Percentiles rank a stretch among this genome's conserved stretches.
Evolutionary conservation across 2,888 invertebrate genomes (phyloP).

Genomic region (Chrysolina americana): DNA sequence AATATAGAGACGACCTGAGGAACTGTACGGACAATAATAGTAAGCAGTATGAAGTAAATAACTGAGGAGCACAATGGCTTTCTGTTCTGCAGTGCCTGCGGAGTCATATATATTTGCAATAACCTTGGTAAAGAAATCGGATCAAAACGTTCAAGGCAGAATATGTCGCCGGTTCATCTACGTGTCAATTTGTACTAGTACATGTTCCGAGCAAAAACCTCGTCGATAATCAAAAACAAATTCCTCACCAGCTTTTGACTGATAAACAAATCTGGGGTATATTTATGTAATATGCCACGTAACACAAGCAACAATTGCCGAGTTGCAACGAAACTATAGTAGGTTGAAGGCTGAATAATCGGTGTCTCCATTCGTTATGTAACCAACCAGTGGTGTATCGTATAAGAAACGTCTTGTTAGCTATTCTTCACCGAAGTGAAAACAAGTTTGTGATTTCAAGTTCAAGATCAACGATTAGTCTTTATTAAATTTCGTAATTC

Average conservation of each 20-base stretch:
- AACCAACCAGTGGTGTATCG: constrained; percentile 32
- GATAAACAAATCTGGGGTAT: constrained; percentile 11
- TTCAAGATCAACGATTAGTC: constrained; percentile 12
- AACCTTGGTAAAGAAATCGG: too few relatives aligned
- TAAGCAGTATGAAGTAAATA: too few relatives aligned
- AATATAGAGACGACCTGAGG: too few relatives aligned
- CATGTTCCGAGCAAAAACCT: neutral
- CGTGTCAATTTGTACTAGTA: neutral
- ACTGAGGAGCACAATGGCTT: too few relatives aligned
- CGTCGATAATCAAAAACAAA: neutral
- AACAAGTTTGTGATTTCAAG: constrained; percentile 23
- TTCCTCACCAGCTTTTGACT: neutral
- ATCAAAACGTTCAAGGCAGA: too few relatives aligned
- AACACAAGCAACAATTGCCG: constrained; percentile 27
- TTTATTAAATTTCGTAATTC: constrained; percentile 5
- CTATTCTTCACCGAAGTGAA: constrained; percentile 10
- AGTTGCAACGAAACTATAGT: constrained; percentile 30
- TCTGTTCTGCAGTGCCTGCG: too few relatives aligned
- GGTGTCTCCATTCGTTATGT: constrained; percentile 24
- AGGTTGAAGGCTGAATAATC: constrained; percentile 31
- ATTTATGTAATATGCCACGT: constrained; percentile 30
- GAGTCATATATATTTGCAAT: too few relatives aligned
- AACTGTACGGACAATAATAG: too few relatives aligned
- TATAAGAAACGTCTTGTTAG: neutral
- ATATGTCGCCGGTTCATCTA: too few relatives aligned